A percentile compares a stretch with the other conserved stretches of the same genome.
Evolutionary conservation across 2,888 invertebrate genomes (phyloP).

Genomic region (Eudasyphora cyanicolor): DNA sequence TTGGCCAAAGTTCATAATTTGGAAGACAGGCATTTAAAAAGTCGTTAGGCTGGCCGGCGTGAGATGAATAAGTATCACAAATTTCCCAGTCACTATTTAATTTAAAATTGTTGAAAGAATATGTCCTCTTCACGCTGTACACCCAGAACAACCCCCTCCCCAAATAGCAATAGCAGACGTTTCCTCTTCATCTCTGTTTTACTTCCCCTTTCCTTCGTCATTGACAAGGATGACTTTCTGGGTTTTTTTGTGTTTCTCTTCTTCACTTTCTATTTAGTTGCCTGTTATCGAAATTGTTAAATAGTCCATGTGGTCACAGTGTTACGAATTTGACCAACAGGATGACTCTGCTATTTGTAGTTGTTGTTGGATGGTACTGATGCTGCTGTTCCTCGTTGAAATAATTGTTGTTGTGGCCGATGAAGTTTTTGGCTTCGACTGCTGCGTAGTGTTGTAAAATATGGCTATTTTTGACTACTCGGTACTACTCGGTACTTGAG

Average conservation of each 20-base stretch:
- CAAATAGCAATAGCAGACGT: neutral
- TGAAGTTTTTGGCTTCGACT: too few relatives aligned
- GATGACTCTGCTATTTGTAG: too few relatives aligned
- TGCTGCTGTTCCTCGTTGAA: too few relatives aligned
- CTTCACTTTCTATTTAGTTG: neutral
- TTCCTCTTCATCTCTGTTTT: neutral
- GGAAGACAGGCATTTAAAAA: neutral
- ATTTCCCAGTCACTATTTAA: neutral
- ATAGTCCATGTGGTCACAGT: too few relatives aligned
- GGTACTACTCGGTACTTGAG: too few relatives aligned
- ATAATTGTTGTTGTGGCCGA: too few relatives aligned
- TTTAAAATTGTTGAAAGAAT: neutral
- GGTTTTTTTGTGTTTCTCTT: neutral
- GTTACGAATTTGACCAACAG: too few relatives aligned
- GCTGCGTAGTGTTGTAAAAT: too few relatives aligned
- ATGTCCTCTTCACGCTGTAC: neutral
- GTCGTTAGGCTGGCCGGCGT: neutral
- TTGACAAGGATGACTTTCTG: neutral
- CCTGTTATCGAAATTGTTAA: neutral
- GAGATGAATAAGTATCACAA: neutral
- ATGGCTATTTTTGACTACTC: too few relatives aligned
- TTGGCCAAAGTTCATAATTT: neutral
- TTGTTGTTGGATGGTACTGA: too few relatives aligned
- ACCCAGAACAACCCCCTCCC: neutral
- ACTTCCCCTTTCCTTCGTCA: neutral